Conservation (phyloP, 2,797 vertebrate species). For the Sparus aurata region DNA sequence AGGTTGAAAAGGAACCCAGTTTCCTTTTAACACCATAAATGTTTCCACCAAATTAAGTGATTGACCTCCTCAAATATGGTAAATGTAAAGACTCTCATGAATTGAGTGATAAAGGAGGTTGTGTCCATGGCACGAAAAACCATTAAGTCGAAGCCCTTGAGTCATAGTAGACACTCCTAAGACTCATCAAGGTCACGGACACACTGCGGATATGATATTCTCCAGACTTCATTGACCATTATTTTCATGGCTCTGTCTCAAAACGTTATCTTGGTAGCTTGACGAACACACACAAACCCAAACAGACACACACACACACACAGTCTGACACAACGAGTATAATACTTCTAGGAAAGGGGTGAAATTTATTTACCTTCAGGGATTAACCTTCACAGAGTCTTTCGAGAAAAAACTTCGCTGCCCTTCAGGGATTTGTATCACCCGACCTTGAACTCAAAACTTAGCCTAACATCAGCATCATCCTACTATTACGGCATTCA, state of each 20-base stretch:
- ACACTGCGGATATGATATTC: slow-evolving; percentile 27
- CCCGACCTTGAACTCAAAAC: neutral
- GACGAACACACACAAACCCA: slow-evolving; percentile 13
- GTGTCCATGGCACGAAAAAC: neutral
- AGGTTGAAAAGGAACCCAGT: neutral
- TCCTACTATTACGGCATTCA: neutral
- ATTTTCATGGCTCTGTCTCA: slow-evolving; percentile 36
- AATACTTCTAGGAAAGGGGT: slow-evolving; percentile 22
- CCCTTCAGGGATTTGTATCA: neutral
- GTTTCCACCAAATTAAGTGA: neutral
- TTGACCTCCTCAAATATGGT: neutral
- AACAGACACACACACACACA: slow-evolving; percentile 1
- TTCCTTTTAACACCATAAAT: neutral
- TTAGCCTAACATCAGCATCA: neutral
- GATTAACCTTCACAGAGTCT: slow-evolving; percentile 39
- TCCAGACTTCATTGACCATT: slow-evolving; percentile 34
- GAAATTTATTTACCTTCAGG: slow-evolving; percentile 30
- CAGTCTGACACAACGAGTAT: slow-evolving; percentile 20
- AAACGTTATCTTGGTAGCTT: slow-evolving; percentile 33
- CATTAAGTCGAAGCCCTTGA: neutral
- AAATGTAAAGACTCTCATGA: neutral
- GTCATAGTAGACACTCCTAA: slow-evolving; percentile 2
- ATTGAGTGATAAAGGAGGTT: neutral
- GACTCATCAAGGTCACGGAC: slow-evolving; percentile 33
- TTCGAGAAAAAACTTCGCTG: slow-evolving; percentile 12